phyloP scores from a whole-genome alignment of 1,140 invertebrate species.

The Microplitis mediator region DNA sequence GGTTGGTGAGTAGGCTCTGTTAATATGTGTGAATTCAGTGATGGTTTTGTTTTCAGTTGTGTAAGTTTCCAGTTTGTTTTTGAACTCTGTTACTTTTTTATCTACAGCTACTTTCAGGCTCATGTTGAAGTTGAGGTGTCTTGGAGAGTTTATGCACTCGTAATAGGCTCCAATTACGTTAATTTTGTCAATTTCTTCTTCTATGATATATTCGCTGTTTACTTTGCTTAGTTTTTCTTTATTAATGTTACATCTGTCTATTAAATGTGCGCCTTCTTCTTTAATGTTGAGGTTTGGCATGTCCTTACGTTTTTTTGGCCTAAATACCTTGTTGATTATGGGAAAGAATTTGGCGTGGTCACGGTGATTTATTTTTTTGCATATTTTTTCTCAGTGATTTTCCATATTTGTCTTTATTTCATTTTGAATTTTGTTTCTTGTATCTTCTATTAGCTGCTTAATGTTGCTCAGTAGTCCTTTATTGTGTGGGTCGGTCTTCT shows the following conservation, averaged over 20 bases:
- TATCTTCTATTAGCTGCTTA: background rate
- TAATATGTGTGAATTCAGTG: too few relatives aligned
- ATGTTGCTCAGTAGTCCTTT: background rate
- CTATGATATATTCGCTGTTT: constrained; percentile 5
- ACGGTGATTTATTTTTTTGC: constrained; percentile 24
- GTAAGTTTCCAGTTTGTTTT: too few relatives aligned
- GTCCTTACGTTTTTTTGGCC: background rate
- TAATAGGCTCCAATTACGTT: constrained; percentile 7
- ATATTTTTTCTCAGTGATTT: background rate
- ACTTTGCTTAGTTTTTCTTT: background rate
- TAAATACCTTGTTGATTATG: constrained; percentile 26
- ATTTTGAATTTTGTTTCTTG: background rate
- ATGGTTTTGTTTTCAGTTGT: too few relatives aligned
- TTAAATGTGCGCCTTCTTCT: background rate
- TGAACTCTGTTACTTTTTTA: too few relatives aligned
- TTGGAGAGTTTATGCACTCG: constrained; percentile 7
- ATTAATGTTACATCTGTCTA: background rate
- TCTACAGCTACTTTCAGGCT: background rate
- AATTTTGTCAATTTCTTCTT: background rate
- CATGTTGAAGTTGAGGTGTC: background rate
- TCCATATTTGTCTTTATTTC: constrained; percentile 8
- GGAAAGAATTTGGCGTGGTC: constrained; percentile 25
- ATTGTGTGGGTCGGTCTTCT: background rate
- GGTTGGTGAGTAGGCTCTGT: too few relatives aligned
- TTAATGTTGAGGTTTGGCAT: constrained; percentile 4